phyloP scores from a whole-genome alignment of 2,888 invertebrate genomes.

The Biston stratarius region DNA sequence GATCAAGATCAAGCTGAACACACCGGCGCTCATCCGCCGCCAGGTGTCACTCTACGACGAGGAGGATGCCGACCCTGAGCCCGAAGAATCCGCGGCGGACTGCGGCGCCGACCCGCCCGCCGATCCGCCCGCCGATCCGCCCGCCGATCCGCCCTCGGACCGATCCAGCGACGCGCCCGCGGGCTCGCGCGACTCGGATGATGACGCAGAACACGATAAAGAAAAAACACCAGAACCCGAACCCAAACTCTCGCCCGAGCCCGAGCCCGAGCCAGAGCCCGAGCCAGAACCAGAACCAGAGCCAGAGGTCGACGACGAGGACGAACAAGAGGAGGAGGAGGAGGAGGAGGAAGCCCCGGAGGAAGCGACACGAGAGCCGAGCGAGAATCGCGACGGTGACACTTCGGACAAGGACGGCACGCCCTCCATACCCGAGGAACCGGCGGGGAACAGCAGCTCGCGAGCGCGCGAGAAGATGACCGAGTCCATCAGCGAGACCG shows the following conservation, averaged over 20 bases:
- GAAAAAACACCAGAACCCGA: not conserved
- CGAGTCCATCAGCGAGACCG: conserved; percentile 88
- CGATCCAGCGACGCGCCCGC: not conserved
- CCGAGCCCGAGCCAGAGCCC: not conserved
- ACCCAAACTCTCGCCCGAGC: not conserved
- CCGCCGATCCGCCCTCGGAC: not conserved
- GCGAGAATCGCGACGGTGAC: conserved; percentile 20
- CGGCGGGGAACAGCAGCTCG: conserved; percentile 1
- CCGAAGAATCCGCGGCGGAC: not conserved
- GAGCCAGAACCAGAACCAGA: not conserved
- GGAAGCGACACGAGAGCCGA: conserved; percentile 20
- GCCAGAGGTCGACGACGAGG: not conserved
- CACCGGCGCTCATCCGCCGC: conserved; percentile 82
- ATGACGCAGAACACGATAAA: not conserved
- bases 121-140: not conserved
- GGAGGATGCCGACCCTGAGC: conserved; percentile 60
- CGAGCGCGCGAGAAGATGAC: conserved; percentile 81
- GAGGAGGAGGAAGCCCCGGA: not conserved
- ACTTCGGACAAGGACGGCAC: conserved; percentile 35
- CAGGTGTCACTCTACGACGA: conserved; percentile 85
- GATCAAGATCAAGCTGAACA: conserved; percentile 76
- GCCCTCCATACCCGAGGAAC: conserved; percentile 48
- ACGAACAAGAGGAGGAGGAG: conserved; percentile 40
- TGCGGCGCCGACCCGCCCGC: not conserved
- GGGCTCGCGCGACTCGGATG: not conserved